Evolutionary conservation across 2,113 vertebrate species (phyloP).

Genomic region (Toxotes jaculatrix): DNA sequence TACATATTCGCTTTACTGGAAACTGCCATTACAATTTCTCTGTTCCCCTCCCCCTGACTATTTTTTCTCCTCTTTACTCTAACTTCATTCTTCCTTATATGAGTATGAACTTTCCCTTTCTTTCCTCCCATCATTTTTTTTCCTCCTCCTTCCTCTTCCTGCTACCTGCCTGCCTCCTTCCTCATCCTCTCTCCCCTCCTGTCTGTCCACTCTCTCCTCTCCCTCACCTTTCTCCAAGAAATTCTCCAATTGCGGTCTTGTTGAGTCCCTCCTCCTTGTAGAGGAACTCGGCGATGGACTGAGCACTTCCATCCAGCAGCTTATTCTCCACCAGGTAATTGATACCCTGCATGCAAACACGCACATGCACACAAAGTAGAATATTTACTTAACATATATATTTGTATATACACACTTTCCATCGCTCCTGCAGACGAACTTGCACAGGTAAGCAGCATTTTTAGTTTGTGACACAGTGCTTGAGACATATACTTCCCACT

Average conservation of each 20-base stretch:
- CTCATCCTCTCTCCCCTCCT: neutral
- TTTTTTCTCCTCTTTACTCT: neutral
- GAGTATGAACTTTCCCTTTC: neutral
- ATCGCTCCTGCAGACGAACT: neutral
- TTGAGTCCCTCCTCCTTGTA: slow-evolving; percentile 96
- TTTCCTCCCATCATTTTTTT: no score
- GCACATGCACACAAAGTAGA: neutral
- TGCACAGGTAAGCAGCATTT: accelerated
- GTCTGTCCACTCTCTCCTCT: neutral
- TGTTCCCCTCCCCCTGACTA: neutral
- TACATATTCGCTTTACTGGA: neutral
- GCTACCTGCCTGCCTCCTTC: neutral
- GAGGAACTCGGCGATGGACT: slow-evolving; percentile 90
- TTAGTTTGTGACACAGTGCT: neutral
- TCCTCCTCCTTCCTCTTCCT: neutral
- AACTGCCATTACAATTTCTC: neutral
- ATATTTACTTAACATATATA: neutral
- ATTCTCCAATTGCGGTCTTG: slow-evolving; percentile 95
- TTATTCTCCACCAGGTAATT: slow-evolving; percentile 88
- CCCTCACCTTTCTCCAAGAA: slow-evolving; percentile 91
- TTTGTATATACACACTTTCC: neutral
- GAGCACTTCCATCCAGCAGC: slow-evolving; percentile 82
- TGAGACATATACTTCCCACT: neutral
- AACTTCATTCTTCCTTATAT: neutral
- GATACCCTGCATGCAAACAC: slow-evolving; percentile 86